Percentiles rank a stretch among this genome's conserved stretches.
Evolutionary conservation across 2,888 invertebrate genomes (phyloP).

Genomic region (Nipponacmea schrenckii): DNA sequence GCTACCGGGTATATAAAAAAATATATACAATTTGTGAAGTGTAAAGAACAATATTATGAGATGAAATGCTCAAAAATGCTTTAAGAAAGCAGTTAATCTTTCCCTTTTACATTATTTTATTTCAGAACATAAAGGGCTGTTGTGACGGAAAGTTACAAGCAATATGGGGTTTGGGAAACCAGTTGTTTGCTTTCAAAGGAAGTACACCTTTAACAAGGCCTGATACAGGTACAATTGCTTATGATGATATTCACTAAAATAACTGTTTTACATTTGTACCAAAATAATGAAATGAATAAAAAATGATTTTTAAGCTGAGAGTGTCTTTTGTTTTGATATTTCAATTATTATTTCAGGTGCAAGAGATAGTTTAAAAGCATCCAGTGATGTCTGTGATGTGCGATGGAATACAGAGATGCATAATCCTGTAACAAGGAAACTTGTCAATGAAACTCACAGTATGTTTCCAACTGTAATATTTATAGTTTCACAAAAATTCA

Average conservation of each 20-base stretch:
- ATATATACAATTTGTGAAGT: too few species aligned
- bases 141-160: constrained; percentile 31
- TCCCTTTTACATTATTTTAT: not conserved
- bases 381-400: constrained; percentile 48
- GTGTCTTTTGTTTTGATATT: not conserved
- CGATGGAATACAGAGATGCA: constrained; percentile 64
- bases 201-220: constrained; percentile 22
- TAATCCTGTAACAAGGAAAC: constrained; percentile 57
- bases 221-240: not conserved
- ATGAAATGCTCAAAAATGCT: too few species aligned
- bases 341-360: not conserved
- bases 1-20: too few species aligned
- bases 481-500: not conserved
- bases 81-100: too few species aligned
- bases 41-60: too few species aligned
- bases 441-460: constrained; percentile 65
- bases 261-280: too few species aligned
- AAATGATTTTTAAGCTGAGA: too few species aligned
- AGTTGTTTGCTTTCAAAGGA: constrained; percentile 51
- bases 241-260: too few species aligned
- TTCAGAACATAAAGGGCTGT: not conserved
- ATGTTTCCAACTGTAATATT: constrained; percentile 28
- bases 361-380: not conserved
- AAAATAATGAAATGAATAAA: too few species aligned
- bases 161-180: constrained; percentile 59